Conservation (phyloP, 1,140 invertebrate genomes). For the Anoplophora glabripennis region DNA sequence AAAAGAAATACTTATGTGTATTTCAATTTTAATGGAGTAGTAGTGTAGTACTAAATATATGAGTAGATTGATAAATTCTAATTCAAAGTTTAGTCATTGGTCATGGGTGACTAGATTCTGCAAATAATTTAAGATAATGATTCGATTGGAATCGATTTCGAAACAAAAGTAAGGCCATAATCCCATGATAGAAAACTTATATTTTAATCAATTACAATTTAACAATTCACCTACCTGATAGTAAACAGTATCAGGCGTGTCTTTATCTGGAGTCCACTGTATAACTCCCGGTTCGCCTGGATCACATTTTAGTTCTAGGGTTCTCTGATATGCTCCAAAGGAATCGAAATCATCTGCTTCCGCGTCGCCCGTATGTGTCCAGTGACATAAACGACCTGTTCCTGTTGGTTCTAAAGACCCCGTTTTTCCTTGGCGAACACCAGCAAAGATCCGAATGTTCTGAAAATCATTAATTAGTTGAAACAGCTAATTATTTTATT, state of each 20-base stretch:
- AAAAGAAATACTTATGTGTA: no score
- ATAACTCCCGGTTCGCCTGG: conserved; percentile 80
- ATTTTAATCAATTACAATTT: no score
- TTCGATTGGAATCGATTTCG: no score
- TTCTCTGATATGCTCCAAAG: conserved; percentile 86
- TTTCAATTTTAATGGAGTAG: no score
- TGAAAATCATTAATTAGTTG: conserved; percentile 45
- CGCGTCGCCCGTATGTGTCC: conserved; percentile 71
- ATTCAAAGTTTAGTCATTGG: no score
- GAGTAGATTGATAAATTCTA: no score
- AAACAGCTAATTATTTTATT: neutral
- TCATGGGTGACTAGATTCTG: no score
- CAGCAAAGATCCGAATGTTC: conserved; percentile 79
- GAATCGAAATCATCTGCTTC: conserved; percentile 76
- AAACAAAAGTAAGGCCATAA: no score
- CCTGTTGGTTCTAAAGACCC: conserved; percentile 69
- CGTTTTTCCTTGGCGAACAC: conserved; percentile 63
- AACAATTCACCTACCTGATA: conserved; percentile 68
- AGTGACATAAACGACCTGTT: conserved; percentile 79
- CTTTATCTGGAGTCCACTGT: conserved; percentile 80
- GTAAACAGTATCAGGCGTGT: conserved; percentile 88
- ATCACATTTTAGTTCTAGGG: conserved; percentile 77
- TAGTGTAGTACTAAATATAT: no score
- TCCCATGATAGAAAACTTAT: no score
- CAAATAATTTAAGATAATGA: no score